These are phyloP conservation scores for Otocyon megalotis DNA, from an alignment of 2,113 vertebrate species.

Conservation along the genomic window DNA sequence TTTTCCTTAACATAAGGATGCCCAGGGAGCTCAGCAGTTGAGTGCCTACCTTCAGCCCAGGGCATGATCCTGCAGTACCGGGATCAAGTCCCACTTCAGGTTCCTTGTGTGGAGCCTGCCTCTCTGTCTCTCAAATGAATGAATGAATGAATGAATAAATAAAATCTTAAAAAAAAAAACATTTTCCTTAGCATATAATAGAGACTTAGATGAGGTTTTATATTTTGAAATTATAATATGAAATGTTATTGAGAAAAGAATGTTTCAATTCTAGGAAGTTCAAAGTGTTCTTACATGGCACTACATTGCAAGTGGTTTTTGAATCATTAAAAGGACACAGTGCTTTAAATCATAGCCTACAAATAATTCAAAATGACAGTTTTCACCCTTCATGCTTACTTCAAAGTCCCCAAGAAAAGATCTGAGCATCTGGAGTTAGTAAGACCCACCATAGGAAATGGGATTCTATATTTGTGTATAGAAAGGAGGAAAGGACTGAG, in stretches of 20 bases:
- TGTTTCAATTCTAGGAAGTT: slow-evolving; percentile 21
- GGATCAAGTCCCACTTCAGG: too few species aligned
- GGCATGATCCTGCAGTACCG: too few species aligned
- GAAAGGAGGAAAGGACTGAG: background rate
- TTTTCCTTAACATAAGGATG: background rate
- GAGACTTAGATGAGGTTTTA: background rate
- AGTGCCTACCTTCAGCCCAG: too few species aligned
- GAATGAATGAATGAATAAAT: too few species aligned
- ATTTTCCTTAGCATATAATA: background rate
- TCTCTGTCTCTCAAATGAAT: too few species aligned
- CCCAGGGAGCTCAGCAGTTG: too few species aligned
- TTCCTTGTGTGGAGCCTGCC: too few species aligned
- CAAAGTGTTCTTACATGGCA: background rate
- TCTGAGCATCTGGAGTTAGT: background rate
- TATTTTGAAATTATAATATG: slow-evolving; percentile 34
- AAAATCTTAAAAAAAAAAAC: background rate
- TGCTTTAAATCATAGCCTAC: slow-evolving; percentile 22
- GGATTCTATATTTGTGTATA: background rate
- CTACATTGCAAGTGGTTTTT: slow-evolving; percentile 9
- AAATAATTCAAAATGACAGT: slow-evolving; percentile 35
- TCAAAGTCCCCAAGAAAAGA: background rate
- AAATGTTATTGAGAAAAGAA: background rate
- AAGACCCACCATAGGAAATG: background rate
- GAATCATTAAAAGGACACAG: slow-evolving; percentile 37
- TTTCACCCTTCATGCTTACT: background rate